These are phyloP conservation scores for Lucinisca nassula DNA, from an alignment of 2,888 invertebrate genomes.

Conservation along the genomic window DNA sequence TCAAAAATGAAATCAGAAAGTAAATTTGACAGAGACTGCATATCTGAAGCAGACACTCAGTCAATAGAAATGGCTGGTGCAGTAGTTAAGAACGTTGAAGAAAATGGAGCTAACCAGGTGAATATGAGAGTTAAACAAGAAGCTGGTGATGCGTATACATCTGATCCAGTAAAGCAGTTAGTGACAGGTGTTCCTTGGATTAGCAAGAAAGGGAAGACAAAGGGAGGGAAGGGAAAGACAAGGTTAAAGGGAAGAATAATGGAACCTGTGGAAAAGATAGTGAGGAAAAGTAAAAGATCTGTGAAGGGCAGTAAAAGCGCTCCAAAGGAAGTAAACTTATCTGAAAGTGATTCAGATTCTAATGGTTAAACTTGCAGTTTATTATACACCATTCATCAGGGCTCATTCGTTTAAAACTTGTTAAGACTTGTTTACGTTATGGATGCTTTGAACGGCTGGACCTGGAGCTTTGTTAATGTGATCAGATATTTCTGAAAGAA, in stretches of 20 bases:
- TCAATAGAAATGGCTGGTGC: too few relatives aligned
- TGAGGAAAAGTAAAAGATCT: constrained; percentile 10
- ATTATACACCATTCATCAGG: too few relatives aligned
- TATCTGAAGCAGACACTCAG: too few relatives aligned
- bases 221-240: constrained; percentile 19
- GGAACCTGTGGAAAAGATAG: constrained; percentile 36
- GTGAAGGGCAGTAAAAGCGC: constrained; percentile 19
- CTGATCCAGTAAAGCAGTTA: constrained; percentile 49
- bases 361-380: background rate
- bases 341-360: constrained; percentile 65
- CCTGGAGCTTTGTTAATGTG: too few relatives aligned
- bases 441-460: too few relatives aligned
- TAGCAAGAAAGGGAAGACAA: constrained; percentile 12
- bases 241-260: background rate
- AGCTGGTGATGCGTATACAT: background rate
- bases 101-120: too few relatives aligned
- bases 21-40: too few relatives aligned
- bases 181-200: constrained; percentile 63
- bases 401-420: too few relatives aligned
- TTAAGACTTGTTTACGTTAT: too few relatives aligned
- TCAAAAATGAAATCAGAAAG: too few relatives aligned
- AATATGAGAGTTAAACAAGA: background rate
- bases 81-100: background rate
- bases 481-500: too few relatives aligned
- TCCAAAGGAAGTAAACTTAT: constrained; percentile 57